A percentile compares a stretch with the other conserved stretches of the same genome.
phyloP scores from a whole-genome alignment of 2,888 invertebrate species.

The Acrobasis repandana region DNA sequence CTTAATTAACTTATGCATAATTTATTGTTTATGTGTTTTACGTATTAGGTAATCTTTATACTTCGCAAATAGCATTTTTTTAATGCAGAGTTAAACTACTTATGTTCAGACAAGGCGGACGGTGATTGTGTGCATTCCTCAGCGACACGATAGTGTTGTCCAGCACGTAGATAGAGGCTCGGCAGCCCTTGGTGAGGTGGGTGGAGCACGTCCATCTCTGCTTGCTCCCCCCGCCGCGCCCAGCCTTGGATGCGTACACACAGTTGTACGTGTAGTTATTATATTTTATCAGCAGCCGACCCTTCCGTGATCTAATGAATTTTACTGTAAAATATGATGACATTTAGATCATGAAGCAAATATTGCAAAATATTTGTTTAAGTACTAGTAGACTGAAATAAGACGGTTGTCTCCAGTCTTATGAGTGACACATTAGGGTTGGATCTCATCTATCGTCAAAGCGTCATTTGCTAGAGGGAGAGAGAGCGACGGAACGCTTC shows the following conservation, averaged over 20 bases:
- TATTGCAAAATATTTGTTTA: background rate
- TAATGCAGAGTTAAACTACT: too few relatives aligned
- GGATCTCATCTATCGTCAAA: too few relatives aligned
- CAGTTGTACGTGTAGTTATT: slow-evolving; percentile 35
- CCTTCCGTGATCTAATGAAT: slow-evolving; percentile 34
- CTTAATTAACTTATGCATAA: too few relatives aligned
- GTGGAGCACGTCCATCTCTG: slow-evolving; percentile 42
- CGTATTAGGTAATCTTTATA: too few relatives aligned
- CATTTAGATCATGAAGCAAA: background rate
- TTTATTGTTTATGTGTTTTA: too few relatives aligned
- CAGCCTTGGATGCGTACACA: background rate
- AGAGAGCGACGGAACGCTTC: too few relatives aligned
- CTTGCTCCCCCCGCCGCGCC: slow-evolving; percentile 31
- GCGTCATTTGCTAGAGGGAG: too few relatives aligned
- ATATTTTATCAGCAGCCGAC: slow-evolving; percentile 34
- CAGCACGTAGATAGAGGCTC: slow-evolving; percentile 35
- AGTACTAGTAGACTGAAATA: too few relatives aligned
- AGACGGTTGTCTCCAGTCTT: too few relatives aligned
- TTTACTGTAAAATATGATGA: slow-evolving; percentile 20
- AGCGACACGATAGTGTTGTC: slow-evolving; percentile 32
- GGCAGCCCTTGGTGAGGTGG: slow-evolving; percentile 36
- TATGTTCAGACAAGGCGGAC: background rate
- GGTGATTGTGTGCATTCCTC: slow-evolving; percentile 36
- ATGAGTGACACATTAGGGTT: too few relatives aligned
- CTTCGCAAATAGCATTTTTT: too few relatives aligned